Conservation (phyloP, 1,140 invertebrate genomes). For the Drosophila insularis region DNA sequence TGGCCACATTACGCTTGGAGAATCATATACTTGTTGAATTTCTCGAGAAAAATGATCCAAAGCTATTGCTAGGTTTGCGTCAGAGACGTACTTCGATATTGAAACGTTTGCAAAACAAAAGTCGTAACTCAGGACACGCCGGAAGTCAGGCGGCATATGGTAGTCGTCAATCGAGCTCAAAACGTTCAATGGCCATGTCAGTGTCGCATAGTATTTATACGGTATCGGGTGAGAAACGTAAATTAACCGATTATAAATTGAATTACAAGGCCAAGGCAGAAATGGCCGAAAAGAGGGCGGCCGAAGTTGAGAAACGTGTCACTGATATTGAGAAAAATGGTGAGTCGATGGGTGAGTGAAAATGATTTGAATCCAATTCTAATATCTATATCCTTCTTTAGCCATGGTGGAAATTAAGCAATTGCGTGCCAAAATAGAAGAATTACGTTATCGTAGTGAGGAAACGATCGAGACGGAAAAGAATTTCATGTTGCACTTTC, state of each 20-base stretch:
- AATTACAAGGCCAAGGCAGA: slow-evolving; percentile 75
- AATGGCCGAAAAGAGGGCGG: slow-evolving; percentile 65
- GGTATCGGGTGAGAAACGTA: slow-evolving; percentile 22
- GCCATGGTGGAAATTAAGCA: slow-evolving; percentile 68
- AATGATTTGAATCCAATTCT: neutral
- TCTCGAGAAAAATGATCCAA: slow-evolving; percentile 78
- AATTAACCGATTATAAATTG: slow-evolving; percentile 49
- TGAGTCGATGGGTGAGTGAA: neutral
- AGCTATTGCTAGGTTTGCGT: slow-evolving; percentile 59
- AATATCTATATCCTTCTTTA: slow-evolving; percentile 1
- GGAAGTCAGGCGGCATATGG: slow-evolving; percentile 9
- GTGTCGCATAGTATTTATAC: slow-evolving; percentile 9
- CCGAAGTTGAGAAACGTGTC: slow-evolving; percentile 69
- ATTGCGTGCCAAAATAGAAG: slow-evolving; percentile 72
- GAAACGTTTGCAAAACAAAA: slow-evolving; percentile 30
- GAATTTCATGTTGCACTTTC: slow-evolving; percentile 72
- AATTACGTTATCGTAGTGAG: slow-evolving; percentile 58
- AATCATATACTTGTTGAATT: slow-evolving; percentile 73
- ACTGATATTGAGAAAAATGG: slow-evolving; percentile 69
- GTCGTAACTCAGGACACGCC: neutral
- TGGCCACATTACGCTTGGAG: slow-evolving; percentile 63
- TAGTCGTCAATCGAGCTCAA: slow-evolving; percentile 55
- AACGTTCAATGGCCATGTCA: slow-evolving; percentile 57
- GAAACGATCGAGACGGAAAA: slow-evolving; percentile 74
- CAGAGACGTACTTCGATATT: slow-evolving; percentile 62